phyloP scores from a whole-genome alignment of 1,140 invertebrate genomes.

The Ylistrum balloti region DNA sequence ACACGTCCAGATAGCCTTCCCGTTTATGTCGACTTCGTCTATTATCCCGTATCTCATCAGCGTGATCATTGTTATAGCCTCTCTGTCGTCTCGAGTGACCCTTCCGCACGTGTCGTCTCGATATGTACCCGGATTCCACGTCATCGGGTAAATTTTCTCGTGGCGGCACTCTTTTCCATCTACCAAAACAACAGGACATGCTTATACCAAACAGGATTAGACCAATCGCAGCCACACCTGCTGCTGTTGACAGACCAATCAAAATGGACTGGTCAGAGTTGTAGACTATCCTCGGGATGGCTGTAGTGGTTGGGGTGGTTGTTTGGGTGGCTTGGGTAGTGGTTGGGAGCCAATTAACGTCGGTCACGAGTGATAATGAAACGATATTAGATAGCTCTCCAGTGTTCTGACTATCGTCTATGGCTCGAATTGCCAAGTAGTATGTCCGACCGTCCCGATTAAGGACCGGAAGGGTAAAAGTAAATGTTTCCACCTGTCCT shows the following conservation, averaged over 20 bases:
- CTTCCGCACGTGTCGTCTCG: not conserved
- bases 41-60: not conserved
- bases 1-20: not conserved
- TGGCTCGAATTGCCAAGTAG: not conserved
- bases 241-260: constrained; percentile 2
- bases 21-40: not conserved
- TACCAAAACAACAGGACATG: not conserved
- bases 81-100: not conserved
- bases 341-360: not conserved
- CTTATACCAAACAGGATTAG: not conserved
- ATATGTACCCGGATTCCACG: not conserved
- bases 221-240: not conserved
- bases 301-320: not conserved
- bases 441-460: not conserved
- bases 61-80: not conserved
- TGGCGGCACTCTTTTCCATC: not conserved
- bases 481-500: not conserved
- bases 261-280: not conserved
- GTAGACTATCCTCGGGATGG: not conserved
- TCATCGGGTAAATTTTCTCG: not conserved
- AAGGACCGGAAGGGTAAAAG: not conserved
- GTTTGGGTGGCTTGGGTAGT: not conserved
- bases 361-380: not conserved
- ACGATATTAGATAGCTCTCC: constrained; percentile 29
- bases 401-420: constrained; percentile 7